Percentiles rank a stretch among this genome's conserved stretches.
phyloP scores from a whole-genome alignment of 2,797 vertebrate species.

The Argya squamiceps region DNA sequence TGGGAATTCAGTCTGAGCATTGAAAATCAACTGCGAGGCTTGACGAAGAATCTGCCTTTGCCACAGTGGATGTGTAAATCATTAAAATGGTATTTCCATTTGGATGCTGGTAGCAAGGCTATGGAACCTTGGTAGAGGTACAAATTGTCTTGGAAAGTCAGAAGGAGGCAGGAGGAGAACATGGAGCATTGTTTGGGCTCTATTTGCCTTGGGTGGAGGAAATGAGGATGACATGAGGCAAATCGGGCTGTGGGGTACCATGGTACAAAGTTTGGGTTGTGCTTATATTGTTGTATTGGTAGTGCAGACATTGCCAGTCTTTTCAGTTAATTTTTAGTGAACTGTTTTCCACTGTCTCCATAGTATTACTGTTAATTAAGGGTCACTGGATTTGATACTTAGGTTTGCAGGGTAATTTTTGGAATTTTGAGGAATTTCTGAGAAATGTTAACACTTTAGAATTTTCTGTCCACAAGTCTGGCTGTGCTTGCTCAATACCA shows the following conservation, averaged over 20 bases:
- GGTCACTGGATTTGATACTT: not conserved
- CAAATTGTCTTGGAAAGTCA: not conserved
- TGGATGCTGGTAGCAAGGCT: not conserved
- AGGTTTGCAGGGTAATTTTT: not conserved
- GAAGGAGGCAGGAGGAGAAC: not conserved
- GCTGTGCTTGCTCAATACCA: not conserved
- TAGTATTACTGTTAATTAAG: not conserved
- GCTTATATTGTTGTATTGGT: not conserved
- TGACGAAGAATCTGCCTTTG: not conserved
- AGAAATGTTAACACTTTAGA: not conserved
- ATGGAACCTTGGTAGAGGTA: not conserved
- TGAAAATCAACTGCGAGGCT: not conserved
- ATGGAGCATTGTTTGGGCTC: not conserved
- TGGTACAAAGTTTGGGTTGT: not conserved
- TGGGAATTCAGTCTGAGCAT: not conserved
- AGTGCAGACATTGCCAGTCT: not conserved
- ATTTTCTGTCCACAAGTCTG: not conserved
- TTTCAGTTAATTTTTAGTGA: not conserved
- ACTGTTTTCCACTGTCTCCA: not conserved
- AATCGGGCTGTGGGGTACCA: not conserved
- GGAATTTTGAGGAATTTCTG: not conserved
- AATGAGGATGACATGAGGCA: not conserved
- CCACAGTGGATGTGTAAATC: not conserved
- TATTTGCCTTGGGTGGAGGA: not conserved
- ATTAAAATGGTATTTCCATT: not conserved